Conservation (phyloP, 2,113 vertebrate species). For the Albula glossodonta region DNA sequence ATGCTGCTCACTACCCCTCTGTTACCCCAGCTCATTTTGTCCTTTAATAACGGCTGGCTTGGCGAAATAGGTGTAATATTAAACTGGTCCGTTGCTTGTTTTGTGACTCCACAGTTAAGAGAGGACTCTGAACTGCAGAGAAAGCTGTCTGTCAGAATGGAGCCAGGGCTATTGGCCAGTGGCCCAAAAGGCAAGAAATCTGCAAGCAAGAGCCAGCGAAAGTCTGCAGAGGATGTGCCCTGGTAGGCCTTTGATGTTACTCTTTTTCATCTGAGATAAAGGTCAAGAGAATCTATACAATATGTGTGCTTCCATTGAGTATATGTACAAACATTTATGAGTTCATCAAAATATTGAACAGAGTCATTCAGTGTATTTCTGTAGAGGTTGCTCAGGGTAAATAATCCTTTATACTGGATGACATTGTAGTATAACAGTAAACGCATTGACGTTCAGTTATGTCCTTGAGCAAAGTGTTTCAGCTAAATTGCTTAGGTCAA, state of each 20-base stretch:
- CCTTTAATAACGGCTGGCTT: not conserved
- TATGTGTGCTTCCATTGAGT: not conserved
- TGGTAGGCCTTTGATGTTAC: slow-evolving; percentile 50
- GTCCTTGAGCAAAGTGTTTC: too few relatives aligned
- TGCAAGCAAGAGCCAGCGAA: slow-evolving; percentile 85
- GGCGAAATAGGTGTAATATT: not conserved
- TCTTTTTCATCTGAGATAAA: not conserved
- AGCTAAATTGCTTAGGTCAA: too few relatives aligned
- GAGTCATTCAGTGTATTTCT: not conserved
- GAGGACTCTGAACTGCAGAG: slow-evolving; percentile 76
- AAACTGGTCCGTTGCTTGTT: not conserved
- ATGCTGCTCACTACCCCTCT: too few relatives aligned
- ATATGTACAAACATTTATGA: not conserved
- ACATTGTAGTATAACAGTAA: too few relatives aligned
- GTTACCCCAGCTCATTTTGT: not conserved
- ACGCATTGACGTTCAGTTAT: too few relatives aligned
- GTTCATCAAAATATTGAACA: not conserved
- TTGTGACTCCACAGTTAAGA: slow-evolving; percentile 45
- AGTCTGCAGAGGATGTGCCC: slow-evolving; percentile 58
- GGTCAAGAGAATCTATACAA: not conserved
- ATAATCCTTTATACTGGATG: too few relatives aligned
- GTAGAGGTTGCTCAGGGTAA: not conserved
- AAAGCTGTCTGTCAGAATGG: slow-evolving; percentile 78
- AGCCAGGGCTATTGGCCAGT: slow-evolving; percentile 65
- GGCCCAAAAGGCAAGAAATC: slow-evolving; percentile 82